Percentiles rank a stretch among this genome's conserved stretches.
These are phyloP conservation scores for Heliconius aoede DNA, from an alignment of 2,888 invertebrate species.

Conservation along the genomic window DNA sequence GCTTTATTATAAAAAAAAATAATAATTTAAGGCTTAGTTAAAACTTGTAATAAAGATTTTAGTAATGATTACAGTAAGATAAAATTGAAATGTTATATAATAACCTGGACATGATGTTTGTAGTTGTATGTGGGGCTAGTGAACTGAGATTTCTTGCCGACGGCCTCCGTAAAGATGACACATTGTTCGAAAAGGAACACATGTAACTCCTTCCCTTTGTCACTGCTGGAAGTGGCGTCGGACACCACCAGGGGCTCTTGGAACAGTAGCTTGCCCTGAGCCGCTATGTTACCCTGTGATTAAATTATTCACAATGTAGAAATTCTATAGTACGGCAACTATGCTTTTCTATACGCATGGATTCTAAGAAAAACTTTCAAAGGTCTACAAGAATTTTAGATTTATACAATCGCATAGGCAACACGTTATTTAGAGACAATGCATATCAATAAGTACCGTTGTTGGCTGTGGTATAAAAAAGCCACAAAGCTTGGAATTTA, in stretches of 20 bases:
- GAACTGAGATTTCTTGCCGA: conserved; percentile 95
- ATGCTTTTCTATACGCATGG: background rate
- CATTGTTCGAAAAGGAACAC: conserved; percentile 99
- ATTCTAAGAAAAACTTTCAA: background rate
- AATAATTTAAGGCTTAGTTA: too few species aligned
- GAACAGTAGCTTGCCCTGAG: conserved; percentile 96
- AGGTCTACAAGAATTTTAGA: background rate
- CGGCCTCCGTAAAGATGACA: conserved; percentile 97
- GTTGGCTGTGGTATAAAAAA: background rate
- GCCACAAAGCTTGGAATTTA: background rate
- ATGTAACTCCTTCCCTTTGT: conserved; percentile 89
- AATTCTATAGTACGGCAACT: background rate
- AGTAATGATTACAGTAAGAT: background rate
- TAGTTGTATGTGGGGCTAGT: conserved; percentile 97
- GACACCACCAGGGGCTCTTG: conserved; percentile 91
- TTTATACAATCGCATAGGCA: conserved; percentile 14
- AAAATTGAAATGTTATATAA: conserved; percentile 37
- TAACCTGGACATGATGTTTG: conserved; percentile 97
- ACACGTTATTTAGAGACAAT: background rate
- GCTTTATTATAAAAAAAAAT: too few species aligned
- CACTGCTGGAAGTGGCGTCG: conserved; percentile 81
- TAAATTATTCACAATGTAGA: conserved; percentile 11
- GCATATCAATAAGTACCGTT: background rate
- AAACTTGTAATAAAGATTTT: background rate
- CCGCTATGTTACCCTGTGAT: conserved; percentile 95